Percentiles rank a stretch among this genome's conserved stretches.
These are phyloP conservation scores for Balanococcus diminutus DNA, from an alignment of 2,888 invertebrate genomes.

Conservation along the genomic window DNA sequence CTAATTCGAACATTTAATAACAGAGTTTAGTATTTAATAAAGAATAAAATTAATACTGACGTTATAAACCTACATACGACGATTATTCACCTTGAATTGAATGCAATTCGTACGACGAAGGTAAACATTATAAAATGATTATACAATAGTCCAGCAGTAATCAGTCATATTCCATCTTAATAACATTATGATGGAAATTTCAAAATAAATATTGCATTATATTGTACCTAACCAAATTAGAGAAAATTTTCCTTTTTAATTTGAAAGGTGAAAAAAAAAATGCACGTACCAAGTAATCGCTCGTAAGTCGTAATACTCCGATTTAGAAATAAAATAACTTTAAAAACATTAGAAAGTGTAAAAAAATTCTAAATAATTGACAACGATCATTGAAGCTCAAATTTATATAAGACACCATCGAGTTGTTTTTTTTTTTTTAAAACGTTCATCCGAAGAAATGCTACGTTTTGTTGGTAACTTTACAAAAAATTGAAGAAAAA, in stretches of 20 bases:
- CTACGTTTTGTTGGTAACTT: background rate
- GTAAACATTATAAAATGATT: background rate
- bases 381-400: background rate
- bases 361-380: background rate
- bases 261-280: background rate
- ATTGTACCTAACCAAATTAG: no score
- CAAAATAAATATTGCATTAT: no score
- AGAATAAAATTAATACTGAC: conserved; percentile 19
- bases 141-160: background rate
- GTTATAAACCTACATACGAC: background rate
- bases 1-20: background rate
- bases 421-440: background rate
- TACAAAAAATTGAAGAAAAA: background rate
- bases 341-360: background rate
- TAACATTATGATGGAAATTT: background rate
- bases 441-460: background rate
- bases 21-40: conserved; percentile 17
- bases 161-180: background rate
- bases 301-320: background rate
- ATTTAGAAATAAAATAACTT: background rate
- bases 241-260: no score
- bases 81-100: background rate
- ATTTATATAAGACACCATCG: background rate
- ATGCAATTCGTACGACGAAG: background rate
- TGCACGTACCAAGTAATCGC: background rate